Evolutionary conservation across 2,797 vertebrate genomes (phyloP).

Genomic region (Artibeus jamaicensis): DNA sequence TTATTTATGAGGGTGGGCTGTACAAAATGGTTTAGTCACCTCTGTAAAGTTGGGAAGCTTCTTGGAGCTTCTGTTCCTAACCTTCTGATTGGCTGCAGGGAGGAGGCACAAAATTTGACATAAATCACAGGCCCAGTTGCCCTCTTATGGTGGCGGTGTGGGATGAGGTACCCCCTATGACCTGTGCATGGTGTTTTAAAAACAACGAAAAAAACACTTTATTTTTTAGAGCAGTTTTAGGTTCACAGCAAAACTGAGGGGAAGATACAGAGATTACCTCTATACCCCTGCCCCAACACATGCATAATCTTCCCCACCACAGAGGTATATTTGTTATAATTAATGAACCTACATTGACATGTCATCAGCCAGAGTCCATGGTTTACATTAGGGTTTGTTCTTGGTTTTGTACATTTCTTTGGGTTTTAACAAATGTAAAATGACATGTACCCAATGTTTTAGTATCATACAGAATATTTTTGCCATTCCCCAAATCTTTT

Average conservation of each 20-base stretch:
- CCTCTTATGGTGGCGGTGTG: not conserved
- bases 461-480: not conserved
- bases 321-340: not conserved
- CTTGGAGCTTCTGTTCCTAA: not conserved
- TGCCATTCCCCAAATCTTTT: not conserved
- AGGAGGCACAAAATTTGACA: not conserved
- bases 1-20: not conserved
- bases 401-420: not conserved
- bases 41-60: not conserved
- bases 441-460: not conserved
- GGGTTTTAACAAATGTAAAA: not conserved
- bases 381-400: not conserved
- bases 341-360: not conserved
- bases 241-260: constrained; percentile 7
- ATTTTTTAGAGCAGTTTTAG: constrained; percentile 31
- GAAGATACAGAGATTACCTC: not conserved
- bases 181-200: not conserved
- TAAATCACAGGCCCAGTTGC: not conserved
- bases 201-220: not conserved
- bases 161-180: not conserved
- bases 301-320: not conserved
- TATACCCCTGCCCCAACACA: not conserved
- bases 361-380: not conserved
- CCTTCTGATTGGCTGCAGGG: not conserved
- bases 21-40: not conserved